Percentiles rank a stretch among this genome's conserved stretches.
Conservation (phyloP, 1,140 invertebrate genomes). For the Camponotus vicinus region DNA sequence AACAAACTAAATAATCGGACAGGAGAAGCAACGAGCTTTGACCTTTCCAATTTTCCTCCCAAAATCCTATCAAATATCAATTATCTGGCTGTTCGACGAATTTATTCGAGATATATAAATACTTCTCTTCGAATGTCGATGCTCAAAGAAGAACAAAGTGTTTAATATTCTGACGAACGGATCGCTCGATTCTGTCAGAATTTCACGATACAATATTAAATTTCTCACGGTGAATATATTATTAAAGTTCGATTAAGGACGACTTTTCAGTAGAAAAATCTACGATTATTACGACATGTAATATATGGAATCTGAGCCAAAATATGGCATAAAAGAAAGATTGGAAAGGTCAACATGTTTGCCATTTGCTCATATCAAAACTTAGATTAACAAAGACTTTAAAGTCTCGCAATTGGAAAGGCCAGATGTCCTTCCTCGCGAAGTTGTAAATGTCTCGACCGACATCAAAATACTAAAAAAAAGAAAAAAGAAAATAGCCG, state of each 20-base stretch:
- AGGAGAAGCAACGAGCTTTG: constrained; percentile 73
- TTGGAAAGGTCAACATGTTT: constrained; percentile 80
- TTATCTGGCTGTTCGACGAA: background rate
- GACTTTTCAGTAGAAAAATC: constrained; percentile 15
- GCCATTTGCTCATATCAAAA: constrained; percentile 84
- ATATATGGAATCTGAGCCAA: background rate
- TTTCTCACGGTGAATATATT: background rate
- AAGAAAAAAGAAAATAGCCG: constrained; percentile 24
- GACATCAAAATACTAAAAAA: constrained; percentile 36
- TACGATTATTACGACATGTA: background rate
- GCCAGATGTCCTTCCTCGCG: constrained; percentile 37
- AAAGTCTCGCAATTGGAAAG: constrained; percentile 64
- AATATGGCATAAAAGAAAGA: constrained; percentile 50
- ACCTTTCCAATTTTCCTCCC: constrained; percentile 76
- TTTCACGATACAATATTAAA: background rate
- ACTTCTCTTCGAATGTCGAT: background rate
- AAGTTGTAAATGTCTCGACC: constrained; percentile 59
- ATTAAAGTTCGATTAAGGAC: constrained; percentile 12
- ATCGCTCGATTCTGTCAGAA: background rate
- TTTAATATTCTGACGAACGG: constrained; percentile 9
- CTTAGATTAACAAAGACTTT: constrained; percentile 74
- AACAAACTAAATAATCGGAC: constrained; percentile 62
- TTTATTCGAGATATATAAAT: background rate
- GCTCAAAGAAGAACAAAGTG: background rate
- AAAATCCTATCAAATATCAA: background rate